Evolutionary conservation across 2,797 vertebrate species (phyloP), one percentile per base, ranked within the genome.

Genomic region (Macropus fuliginosus): DNA sequence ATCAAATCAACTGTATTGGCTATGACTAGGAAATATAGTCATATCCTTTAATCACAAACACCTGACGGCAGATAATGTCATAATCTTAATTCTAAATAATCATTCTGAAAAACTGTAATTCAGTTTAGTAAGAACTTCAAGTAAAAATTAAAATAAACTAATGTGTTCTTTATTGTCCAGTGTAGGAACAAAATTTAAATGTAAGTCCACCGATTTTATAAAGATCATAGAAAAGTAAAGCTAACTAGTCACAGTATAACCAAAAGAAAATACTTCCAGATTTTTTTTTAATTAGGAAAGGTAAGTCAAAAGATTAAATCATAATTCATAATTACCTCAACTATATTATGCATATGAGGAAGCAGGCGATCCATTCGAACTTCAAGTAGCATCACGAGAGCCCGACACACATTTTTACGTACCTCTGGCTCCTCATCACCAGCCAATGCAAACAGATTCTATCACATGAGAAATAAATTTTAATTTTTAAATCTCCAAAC

Each of bases 281-380:
- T 29, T 93, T 90, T 57, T 95, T 50, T 74, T 56, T n/a, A 52
- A 56, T 4, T 6, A 94, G 16, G 46, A 24, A 31, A 55, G 0
- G 27, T 5, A 81, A 46, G 40, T 81, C 40, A 46, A 21, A 46
- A 24, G 18, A 74, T 93, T 90, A 94, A 34, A 46, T 3, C 62
- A n/a, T 40, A 40, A 74, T 13, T 16, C 0, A n/a, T 46, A 96
- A 59, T 98, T 97, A 99, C 99, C 99, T 99, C 99, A 52, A 99
- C 99, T 97, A 99, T 99, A 98, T 99, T 99, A 98, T 99, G 99
- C 99, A 99, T 99, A 96, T 99, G 99, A 95, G 99, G 99, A 97
- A 99, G 99, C 3, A 99, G 98, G 0, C 99, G 99, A 97, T 99
- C 99, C 99, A 99, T 99, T n/a, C 99, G 98, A 97, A 99, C 99